phyloP scores from a whole-genome alignment of 2,797 vertebrate species.

The Buceros bicornis region DNA sequence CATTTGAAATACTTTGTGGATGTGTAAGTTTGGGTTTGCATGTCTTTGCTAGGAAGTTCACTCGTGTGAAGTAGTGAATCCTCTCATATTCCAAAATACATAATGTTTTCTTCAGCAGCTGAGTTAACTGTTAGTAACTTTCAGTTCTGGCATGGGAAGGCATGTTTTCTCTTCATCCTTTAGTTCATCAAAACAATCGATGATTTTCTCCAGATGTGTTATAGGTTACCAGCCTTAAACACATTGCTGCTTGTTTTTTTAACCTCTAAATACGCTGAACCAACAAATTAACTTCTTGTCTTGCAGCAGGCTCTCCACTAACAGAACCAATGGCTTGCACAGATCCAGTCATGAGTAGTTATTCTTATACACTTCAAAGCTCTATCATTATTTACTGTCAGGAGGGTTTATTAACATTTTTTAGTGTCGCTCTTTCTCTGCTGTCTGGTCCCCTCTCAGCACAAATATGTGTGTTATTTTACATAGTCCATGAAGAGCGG shows the following conservation, averaged over 20 bases:
- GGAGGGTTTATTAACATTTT: not conserved
- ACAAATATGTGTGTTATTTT: not conserved
- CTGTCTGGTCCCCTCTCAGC: not conserved
- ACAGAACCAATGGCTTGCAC: not conserved
- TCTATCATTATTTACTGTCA: not conserved
- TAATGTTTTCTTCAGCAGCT: not conserved
- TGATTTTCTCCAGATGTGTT: not conserved
- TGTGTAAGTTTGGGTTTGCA: not conserved
- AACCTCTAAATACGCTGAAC: not conserved
- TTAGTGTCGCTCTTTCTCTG: not conserved
- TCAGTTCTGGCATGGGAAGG: not conserved
- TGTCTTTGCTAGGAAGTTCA: not conserved
- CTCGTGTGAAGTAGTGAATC: fast-evolving
- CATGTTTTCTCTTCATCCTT: not conserved
- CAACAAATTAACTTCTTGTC: fast-evolving
- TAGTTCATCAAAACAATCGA: not conserved
- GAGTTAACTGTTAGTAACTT: not conserved
- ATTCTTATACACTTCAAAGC: not conserved
- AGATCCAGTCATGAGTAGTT: not conserved
- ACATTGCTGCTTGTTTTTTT: not conserved
- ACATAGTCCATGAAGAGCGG: not conserved
- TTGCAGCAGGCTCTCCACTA: not conserved
- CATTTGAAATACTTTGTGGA: not conserved
- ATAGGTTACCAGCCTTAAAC: not conserved
- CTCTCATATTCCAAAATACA: not conserved